phyloP scores from a whole-genome alignment of 2,797 vertebrate genomes.

The Eptatretus atami region DNA sequence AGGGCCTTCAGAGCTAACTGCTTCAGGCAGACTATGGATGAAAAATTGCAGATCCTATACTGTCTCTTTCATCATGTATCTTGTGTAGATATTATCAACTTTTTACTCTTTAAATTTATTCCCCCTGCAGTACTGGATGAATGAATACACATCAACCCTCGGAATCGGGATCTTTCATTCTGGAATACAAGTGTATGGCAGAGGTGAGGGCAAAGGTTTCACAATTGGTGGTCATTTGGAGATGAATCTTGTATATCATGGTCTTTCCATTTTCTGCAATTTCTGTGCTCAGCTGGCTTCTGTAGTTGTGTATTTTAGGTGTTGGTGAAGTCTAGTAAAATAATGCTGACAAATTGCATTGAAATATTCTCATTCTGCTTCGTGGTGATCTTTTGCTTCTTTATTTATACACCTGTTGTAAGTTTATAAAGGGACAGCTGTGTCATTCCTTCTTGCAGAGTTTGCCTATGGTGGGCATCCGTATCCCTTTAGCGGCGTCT shows the following conservation, averaged over 20 bases:
- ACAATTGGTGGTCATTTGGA: no score
- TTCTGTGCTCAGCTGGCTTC: no score
- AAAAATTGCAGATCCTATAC: no score
- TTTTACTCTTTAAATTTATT: background rate
- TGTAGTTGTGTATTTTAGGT: no score
- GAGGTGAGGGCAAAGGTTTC: constrained; percentile 24
- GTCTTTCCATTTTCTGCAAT: no score
- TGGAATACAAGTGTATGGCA: constrained; percentile 64
- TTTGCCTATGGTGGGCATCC: constrained; percentile 73
- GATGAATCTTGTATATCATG: no score
- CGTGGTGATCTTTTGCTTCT: no score
- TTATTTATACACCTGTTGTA: background rate
- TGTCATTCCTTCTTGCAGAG: constrained; percentile 19
- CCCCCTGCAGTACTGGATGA: constrained; percentile 55
- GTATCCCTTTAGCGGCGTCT: constrained; percentile 65
- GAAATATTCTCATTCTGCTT: background rate
- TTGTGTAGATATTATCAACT: background rate
- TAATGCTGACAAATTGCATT: no score
- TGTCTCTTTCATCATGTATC: background rate
- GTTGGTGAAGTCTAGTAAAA: no score
- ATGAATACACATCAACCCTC: constrained; percentile 72
- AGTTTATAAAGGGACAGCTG: constrained; percentile 12
- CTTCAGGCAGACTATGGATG: no score
- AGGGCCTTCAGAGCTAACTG: no score
- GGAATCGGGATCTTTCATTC: constrained; percentile 85